These are phyloP conservation scores for Ennomos fuscantarius DNA, from an alignment of 2,888 invertebrate genomes.

Conservation along the genomic window DNA sequence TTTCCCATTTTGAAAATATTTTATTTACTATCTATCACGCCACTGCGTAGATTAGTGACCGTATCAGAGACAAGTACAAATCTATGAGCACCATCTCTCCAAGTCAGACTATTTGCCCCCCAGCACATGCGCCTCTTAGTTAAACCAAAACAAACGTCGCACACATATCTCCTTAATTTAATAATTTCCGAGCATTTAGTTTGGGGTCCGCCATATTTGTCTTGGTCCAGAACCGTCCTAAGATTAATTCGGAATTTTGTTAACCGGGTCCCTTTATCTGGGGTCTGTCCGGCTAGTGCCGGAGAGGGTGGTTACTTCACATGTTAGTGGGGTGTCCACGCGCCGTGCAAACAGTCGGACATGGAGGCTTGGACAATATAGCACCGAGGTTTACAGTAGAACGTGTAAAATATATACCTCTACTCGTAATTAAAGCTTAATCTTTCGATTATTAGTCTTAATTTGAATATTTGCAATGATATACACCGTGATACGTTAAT, in stretches of 20 bases:
- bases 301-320: slow-evolving; percentile 46
- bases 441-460: slow-evolving; percentile 29
- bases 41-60: no score
- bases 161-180: slow-evolving; percentile 72
- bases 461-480: slow-evolving; percentile 26
- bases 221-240: slow-evolving; percentile 76
- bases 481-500: not conserved
- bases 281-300: slow-evolving; percentile 27
- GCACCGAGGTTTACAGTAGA: no score
- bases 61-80: no score
- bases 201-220: slow-evolving; percentile 74
- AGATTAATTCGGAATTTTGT: slow-evolving; percentile 78
- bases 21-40: no score
- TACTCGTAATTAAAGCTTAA: no score
- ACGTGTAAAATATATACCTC: no score
- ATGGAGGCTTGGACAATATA: slow-evolving; percentile 43
- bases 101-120: slow-evolving; percentile 21
- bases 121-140: slow-evolving; percentile 30
- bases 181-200: slow-evolving; percentile 79
- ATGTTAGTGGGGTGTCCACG: slow-evolving; percentile 48
- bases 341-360: slow-evolving; percentile 51
- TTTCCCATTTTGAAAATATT: no score
- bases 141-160: slow-evolving; percentile 51
- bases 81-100: slow-evolving; percentile 9
- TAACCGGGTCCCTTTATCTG: slow-evolving; percentile 58